phyloP scores from a whole-genome alignment of 2,113 vertebrate species.

The Glaucidium brasilianum region DNA sequence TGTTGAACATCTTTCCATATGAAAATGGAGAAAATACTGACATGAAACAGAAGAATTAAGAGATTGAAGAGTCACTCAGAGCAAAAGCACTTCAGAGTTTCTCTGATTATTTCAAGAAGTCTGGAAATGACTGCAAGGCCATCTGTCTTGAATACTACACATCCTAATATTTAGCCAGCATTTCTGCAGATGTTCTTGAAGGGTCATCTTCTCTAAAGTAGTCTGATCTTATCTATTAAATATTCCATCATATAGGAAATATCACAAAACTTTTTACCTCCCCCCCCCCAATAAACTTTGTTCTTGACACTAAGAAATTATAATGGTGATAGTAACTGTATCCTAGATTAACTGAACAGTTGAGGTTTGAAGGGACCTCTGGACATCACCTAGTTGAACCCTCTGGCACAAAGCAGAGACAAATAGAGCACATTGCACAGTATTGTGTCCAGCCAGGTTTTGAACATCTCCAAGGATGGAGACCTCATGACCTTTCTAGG shows the following conservation, averaged over 20 bases:
- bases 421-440: not conserved
- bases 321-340: not conserved
- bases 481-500: not conserved
- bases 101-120: not conserved
- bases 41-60: not conserved
- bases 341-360: not conserved
- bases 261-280: not conserved
- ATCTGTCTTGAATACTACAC: not conserved
- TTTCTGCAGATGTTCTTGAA: not conserved
- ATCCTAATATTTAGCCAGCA: not conserved
- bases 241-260: not conserved
- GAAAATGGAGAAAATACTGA: not conserved
- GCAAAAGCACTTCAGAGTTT: not conserved
- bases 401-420: not conserved
- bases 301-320: not conserved
- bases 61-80: not conserved
- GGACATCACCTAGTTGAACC: not conserved
- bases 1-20: not conserved
- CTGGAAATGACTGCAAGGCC: not conserved
- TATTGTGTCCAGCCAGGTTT: not conserved
- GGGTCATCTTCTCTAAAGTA: not conserved
- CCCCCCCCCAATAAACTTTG: not conserved
- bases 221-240: not conserved
- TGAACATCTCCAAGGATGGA: not conserved
- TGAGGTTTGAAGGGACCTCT: not conserved